A percentile compares a stretch with the other conserved stretches of the same genome.
Evolutionary conservation across 2,797 vertebrate species (phyloP).

Genomic region (Gobionotothen gibberifrons): DNA sequence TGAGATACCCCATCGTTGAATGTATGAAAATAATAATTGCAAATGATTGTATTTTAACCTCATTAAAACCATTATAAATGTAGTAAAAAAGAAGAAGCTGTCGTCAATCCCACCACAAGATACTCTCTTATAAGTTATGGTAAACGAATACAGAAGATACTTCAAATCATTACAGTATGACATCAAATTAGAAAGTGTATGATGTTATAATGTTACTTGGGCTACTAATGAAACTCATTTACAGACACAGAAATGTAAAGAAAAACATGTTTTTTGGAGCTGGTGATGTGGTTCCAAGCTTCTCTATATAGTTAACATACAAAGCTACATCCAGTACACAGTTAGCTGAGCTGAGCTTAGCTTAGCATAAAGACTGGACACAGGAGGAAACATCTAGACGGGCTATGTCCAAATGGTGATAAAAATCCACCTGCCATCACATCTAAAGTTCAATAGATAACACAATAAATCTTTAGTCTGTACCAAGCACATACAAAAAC

Average conservation of each 20-base stretch:
- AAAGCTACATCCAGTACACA: not conserved
- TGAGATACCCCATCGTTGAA: not conserved
- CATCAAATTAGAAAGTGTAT: not conserved
- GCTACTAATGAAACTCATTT: not conserved
- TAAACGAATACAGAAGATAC: not conserved
- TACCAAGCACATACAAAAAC: not conserved
- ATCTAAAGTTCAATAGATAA: slow-evolving; percentile 9
- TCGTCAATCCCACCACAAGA: not conserved
- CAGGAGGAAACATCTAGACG: slow-evolving; percentile 1
- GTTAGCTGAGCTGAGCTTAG: slow-evolving; percentile 1
- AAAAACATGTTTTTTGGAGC: not conserved
- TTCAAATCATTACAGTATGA: not conserved
- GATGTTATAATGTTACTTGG: not conserved
- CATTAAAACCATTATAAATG: not conserved
- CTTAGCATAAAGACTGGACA: slow-evolving; percentile 1
- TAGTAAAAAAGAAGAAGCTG: not conserved
- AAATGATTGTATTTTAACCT: not conserved
- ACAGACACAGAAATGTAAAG: not conserved
- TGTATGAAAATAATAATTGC: not conserved
- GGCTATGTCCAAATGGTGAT: slow-evolving; percentile 4
- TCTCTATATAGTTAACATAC: not conserved
- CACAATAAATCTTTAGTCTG: not conserved
- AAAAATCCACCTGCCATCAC: not conserved
- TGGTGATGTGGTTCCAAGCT: not conserved
- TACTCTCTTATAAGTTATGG: not conserved